A percentile compares a stretch with the other conserved stretches of the same genome.
Conservation (phyloP, 2,888 invertebrate species). For the Chironomus tentans region DNA sequence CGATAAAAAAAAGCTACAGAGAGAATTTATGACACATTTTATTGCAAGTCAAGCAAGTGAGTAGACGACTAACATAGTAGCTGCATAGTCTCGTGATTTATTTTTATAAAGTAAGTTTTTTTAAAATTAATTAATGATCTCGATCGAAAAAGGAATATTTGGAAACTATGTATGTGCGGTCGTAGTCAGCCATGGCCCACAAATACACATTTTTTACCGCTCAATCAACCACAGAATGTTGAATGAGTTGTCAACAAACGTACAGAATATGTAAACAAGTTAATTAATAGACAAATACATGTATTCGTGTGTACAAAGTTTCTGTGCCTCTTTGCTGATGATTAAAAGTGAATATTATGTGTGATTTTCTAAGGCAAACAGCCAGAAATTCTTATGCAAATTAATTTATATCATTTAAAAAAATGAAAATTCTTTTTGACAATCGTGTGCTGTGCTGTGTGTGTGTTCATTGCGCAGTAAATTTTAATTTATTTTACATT, state of each 20-base stretch:
- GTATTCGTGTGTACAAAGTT: not conserved
- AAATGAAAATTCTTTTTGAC: not conserved
- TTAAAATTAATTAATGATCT: too few relatives aligned
- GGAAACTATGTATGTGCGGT: too few relatives aligned
- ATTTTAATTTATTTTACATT: not conserved
- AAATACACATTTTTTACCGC: not conserved
- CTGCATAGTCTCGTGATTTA: not conserved
- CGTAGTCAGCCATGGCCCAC: too few relatives aligned
- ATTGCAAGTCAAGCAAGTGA: slow-evolving; percentile 1
- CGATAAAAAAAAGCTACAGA: too few relatives aligned
- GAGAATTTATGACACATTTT: slow-evolving; percentile 1
- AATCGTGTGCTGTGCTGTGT: not conserved
- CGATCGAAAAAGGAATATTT: too few relatives aligned
- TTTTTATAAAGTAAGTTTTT: not conserved
- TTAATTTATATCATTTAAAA: slow-evolving; percentile 4
- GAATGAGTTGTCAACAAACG: not conserved
- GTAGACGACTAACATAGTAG: slow-evolving; percentile 3
- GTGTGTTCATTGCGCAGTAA: not conserved
- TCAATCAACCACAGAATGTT: not conserved
- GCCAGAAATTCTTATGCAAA: slow-evolving; percentile 15
- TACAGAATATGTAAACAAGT: not conserved
- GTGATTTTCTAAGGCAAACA: not conserved
- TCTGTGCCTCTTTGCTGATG: not conserved
- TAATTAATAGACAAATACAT: not conserved
- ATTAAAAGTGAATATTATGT: not conserved